These are phyloP conservation scores for Acanthococcus lagerstroemiae DNA, from an alignment of 2,888 invertebrate genomes.

Conservation along the genomic window DNA sequence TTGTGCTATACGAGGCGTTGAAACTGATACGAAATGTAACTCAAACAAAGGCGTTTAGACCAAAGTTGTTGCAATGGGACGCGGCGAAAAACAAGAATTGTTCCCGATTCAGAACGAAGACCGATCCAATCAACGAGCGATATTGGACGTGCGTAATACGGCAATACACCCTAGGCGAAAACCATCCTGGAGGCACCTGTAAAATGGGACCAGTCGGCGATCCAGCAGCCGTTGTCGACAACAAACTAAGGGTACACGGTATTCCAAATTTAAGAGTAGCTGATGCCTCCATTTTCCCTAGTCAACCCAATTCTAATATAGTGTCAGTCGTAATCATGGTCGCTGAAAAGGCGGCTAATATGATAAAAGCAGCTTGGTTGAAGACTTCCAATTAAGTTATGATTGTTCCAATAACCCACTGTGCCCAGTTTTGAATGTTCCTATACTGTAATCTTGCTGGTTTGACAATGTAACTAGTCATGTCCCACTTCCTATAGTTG, in stretches of 20 bases:
- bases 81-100: slow-evolving; percentile 35
- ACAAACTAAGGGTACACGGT: slow-evolving; percentile 40
- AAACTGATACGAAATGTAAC: slow-evolving; percentile 37
- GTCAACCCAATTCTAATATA: slow-evolving; percentile 41
- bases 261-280: slow-evolving; percentile 41
- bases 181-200: slow-evolving; percentile 40
- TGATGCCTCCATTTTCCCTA: slow-evolving; percentile 43
- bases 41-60: slow-evolving; percentile 35
- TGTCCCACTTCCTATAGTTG: too few relatives aligned
- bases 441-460: too few relatives aligned
- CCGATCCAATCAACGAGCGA: slow-evolving; percentile 32
- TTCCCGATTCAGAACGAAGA: slow-evolving; percentile 30
- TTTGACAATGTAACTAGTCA: too few relatives aligned
- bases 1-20: slow-evolving; percentile 39
- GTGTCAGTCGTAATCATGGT: slow-evolving; percentile 39
- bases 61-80: slow-evolving; percentile 36
- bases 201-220: slow-evolving; percentile 40
- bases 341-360: slow-evolving; percentile 39
- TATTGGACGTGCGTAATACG: slow-evolving; percentile 39
- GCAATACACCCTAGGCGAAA: slow-evolving; percentile 37
- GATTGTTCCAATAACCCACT: too few relatives aligned
- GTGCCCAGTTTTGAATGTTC: too few relatives aligned
- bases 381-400: neutral
- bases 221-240: slow-evolving; percentile 40
- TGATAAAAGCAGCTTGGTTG: slow-evolving; percentile 37